These are phyloP conservation scores for Astropecten irregularis DNA, from an alignment of 53 echinoderm and acorn worm species.

Conservation along the genomic window DNA sequence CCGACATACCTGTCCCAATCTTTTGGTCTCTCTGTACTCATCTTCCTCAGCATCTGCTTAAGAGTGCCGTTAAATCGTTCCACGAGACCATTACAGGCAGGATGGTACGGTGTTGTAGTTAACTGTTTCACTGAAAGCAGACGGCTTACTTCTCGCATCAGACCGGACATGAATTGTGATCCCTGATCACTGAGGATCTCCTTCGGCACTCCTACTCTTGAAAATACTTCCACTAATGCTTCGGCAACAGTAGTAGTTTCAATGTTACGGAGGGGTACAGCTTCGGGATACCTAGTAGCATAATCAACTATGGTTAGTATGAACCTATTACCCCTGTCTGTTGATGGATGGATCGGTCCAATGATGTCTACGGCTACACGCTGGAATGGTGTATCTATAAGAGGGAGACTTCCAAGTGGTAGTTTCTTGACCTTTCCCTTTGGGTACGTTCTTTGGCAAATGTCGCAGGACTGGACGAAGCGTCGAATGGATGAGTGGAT, in stretches of 20 bases:
- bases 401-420: conserved; percentile 47
- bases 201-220: conserved; percentile 57
- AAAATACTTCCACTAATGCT: conserved; percentile 49
- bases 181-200: conserved; percentile 64
- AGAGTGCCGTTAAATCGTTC: conserved; percentile 63
- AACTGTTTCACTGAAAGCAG: conserved; percentile 43
- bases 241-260: conserved; percentile 45
- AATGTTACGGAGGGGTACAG: conserved; percentile 40
- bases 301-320: conserved; percentile 55
- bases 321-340: conserved; percentile 45
- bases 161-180: conserved; percentile 40
- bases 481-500: conserved; percentile 36
- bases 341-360: conserved; percentile 44
- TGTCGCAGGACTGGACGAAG: conserved; percentile 58
- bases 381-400: conserved; percentile 44
- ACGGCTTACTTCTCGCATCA: conserved; percentile 63
- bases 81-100: conserved; percentile 58
- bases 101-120: conserved; percentile 49
- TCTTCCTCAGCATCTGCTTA: conserved; percentile 50
- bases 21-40: conserved; percentile 56
- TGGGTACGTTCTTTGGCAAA: conserved; percentile 59
- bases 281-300: conserved; percentile 58
- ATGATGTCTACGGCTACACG: conserved; percentile 57
- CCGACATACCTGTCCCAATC: conserved; percentile 59
- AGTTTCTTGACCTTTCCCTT: conserved; percentile 49